These are phyloP conservation scores for Microchrysa polita DNA, from an alignment of 2,888 invertebrate species.

Conservation along the genomic window DNA sequence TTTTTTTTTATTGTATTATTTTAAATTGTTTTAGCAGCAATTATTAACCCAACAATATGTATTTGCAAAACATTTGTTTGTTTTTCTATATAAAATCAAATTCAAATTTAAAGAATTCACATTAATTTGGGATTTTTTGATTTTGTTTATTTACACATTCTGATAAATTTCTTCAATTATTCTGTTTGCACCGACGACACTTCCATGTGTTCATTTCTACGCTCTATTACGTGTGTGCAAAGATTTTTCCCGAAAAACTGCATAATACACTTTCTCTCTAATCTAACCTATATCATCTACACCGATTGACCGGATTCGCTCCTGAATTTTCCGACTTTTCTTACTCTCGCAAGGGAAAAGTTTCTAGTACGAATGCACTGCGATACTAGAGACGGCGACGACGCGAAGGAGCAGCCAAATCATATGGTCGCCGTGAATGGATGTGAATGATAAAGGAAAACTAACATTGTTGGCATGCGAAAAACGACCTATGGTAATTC, in stretches of 20 bases:
- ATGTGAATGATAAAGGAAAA: no score
- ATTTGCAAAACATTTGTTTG: no score
- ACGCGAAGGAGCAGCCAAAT: background rate
- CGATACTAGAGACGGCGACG: background rate
- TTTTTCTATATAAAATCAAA: no score
- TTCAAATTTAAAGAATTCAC: background rate
- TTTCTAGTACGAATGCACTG: background rate
- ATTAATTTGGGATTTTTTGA: background rate
- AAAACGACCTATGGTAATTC: slow-evolving; percentile 24
- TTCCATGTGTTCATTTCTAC: background rate
- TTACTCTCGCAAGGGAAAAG: background rate
- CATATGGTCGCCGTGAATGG: background rate
- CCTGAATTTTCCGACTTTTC: background rate
- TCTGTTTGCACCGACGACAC: background rate
- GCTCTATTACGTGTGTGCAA: no score
- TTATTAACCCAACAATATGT: no score
- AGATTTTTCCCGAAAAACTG: background rate
- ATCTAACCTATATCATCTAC: background rate
- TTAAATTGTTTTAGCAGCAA: no score
- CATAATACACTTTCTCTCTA: background rate
- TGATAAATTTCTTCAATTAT: background rate
- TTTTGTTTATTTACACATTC: background rate
- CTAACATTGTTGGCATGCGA: background rate
- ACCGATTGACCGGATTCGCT: background rate
- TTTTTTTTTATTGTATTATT: background rate